Evolutionary conservation across 2,888 invertebrate genomes (phyloP).

Genomic region (Sinodicranocentrus sp.): DNA sequence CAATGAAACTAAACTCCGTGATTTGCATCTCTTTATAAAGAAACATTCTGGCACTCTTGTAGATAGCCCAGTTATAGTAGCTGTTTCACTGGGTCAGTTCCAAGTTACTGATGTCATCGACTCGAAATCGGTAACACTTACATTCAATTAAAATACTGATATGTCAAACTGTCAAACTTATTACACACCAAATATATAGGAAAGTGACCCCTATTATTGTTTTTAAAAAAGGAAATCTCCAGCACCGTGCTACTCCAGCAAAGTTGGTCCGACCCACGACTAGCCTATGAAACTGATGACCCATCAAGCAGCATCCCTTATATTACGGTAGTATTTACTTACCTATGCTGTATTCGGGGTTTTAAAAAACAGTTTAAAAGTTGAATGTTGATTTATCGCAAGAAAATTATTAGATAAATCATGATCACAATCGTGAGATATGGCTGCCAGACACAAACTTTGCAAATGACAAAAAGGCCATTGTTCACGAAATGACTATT

Average conservation of each 20-base stretch:
- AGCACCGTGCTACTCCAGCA: conserved; percentile 9
- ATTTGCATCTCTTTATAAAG: neutral
- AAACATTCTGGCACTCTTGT: neutral
- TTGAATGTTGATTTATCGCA: too few species aligned
- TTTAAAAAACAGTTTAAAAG: too few species aligned
- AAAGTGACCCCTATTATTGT: neutral
- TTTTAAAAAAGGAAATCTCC: conserved; percentile 28
- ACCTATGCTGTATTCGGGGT: too few species aligned
- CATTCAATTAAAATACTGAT: too few species aligned
- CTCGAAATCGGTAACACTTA: conserved; percentile 14
- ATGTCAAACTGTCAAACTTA: too few species aligned
- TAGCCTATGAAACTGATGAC: conserved; percentile 25
- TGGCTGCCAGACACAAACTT: conserved; percentile 58
- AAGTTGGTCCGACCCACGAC: conserved; percentile 43
- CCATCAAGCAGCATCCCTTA: neutral
- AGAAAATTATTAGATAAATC: too few species aligned
- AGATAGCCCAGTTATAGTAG: neutral
- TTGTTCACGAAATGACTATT: conserved; percentile 29
- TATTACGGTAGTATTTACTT: conserved; percentile 31
- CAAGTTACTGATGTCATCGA: conserved; percentile 20
- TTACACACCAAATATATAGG: too few species aligned
- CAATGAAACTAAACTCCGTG: neutral
- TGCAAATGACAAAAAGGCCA: conserved; percentile 40
- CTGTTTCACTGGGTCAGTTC: neutral
- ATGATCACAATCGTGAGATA: conserved; percentile 44